These are phyloP conservation scores for Zonitis immaculata DNA, from an alignment of 2,888 invertebrate genomes.

Conservation along the genomic window DNA sequence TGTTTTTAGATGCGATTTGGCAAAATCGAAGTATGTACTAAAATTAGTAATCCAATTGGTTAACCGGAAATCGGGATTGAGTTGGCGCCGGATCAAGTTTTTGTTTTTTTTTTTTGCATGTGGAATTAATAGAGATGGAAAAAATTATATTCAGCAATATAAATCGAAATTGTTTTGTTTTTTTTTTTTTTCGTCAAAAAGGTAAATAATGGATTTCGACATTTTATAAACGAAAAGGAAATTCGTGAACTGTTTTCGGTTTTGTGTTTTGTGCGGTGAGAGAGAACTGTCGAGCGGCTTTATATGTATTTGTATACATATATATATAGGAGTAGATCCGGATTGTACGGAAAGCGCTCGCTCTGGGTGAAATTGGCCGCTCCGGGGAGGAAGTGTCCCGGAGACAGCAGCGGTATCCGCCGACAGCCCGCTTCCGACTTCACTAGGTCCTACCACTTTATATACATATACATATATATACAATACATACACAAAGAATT, in stretches of 20 bases:
- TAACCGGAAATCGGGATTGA: not conserved
- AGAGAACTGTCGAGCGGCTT: constrained; percentile 23
- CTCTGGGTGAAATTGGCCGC: constrained; percentile 50
- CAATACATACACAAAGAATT: too few species aligned
- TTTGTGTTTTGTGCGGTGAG: not conserved
- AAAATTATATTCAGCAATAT: too few species aligned
- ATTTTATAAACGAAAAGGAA: not conserved
- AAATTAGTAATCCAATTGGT: not conserved
- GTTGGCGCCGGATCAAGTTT: not conserved
- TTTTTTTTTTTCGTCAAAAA: not conserved
- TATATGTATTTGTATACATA: too few species aligned
- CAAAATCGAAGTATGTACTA: too few species aligned
- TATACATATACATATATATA: too few species aligned
- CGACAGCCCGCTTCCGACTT: constrained; percentile 46
- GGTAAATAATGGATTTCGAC: not conserved
- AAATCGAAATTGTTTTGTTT: not conserved
- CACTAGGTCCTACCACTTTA: constrained; percentile 42
- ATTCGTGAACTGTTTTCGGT: not conserved
- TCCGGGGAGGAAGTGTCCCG: constrained; percentile 52
- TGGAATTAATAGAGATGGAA: not conserved
- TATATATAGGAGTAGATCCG: constrained; percentile 33
- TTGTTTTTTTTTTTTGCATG: too few species aligned
- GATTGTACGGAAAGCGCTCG: constrained; percentile 47
- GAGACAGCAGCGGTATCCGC: constrained; percentile 53
- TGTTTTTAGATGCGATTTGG: too few species aligned